Evolutionary conservation across 2,888 invertebrate species (phyloP).

Genomic region (Amphipoea oculea): DNA sequence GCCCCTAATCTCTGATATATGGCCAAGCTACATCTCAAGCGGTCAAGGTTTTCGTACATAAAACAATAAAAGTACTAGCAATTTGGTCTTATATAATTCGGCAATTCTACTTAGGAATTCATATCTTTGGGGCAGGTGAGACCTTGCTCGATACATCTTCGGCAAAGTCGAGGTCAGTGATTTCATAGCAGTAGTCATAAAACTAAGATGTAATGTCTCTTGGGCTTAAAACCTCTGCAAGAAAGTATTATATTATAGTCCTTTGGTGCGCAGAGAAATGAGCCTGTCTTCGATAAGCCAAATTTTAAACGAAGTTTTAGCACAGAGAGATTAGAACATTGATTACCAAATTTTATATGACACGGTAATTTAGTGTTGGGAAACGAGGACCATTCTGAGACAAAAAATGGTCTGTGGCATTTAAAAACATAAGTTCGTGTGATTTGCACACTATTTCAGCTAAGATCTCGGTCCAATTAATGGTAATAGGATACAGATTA

Average conservation of each 20-base stretch:
- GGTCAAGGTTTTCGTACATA: conserved; percentile 51
- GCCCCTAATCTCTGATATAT: conserved; percentile 45
- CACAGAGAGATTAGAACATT: not conserved
- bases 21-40: conserved; percentile 24
- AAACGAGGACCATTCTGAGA: not conserved
- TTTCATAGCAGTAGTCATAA: not conserved
- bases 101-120: not conserved
- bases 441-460: conserved; percentile 13
- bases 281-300: not conserved
- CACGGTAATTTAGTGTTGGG: conserved; percentile 10
- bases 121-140: not conserved
- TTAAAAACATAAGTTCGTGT: conserved; percentile 13
- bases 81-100: conserved; percentile 29
- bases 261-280: not conserved
- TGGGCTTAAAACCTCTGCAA: not conserved
- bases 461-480: not conserved
- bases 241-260: not conserved
- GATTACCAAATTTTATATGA: not conserved
- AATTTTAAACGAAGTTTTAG: not conserved
- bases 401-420: conserved; percentile 9
- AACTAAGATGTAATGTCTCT: not conserved
- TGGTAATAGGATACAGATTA: conserved; percentile 5
- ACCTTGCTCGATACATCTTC: conserved; percentile 20
- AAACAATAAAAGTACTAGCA: conserved; percentile 25
- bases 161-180: conserved; percentile 5